Conservation (phyloP, 1,140 invertebrate genomes). For the Mylabris phalerata region DNA sequence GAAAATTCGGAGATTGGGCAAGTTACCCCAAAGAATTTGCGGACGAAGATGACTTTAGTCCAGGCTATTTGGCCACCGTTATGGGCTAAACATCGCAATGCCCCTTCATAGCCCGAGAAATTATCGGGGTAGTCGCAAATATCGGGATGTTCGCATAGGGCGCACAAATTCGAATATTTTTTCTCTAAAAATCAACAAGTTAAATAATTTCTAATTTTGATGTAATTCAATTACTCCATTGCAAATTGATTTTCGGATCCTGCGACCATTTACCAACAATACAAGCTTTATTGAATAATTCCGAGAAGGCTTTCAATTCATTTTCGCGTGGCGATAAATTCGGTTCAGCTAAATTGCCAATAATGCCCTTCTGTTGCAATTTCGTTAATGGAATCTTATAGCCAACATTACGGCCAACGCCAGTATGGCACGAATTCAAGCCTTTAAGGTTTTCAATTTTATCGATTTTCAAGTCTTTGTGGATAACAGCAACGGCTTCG, state of each 20-base stretch:
- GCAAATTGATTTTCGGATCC: slow-evolving; percentile 58
- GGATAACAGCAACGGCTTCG: slow-evolving; percentile 69
- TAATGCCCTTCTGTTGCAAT: slow-evolving; percentile 58
- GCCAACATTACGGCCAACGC: slow-evolving; percentile 69
- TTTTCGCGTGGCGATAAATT: slow-evolving; percentile 66
- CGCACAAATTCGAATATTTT: slow-evolving; percentile 65
- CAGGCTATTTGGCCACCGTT: slow-evolving; percentile 77
- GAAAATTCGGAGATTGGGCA: not conserved
- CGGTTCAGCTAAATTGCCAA: slow-evolving; percentile 58
- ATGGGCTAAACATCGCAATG: slow-evolving; percentile 70
- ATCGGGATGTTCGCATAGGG: slow-evolving; percentile 63
- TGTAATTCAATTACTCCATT: slow-evolving; percentile 50
- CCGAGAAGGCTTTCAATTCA: slow-evolving; percentile 63
- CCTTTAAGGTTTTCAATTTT: slow-evolving; percentile 59
- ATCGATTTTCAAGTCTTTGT: slow-evolving; percentile 59
- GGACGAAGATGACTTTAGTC: slow-evolving; percentile 72
- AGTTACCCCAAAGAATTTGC: slow-evolving; percentile 62
- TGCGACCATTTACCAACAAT: slow-evolving; percentile 73
- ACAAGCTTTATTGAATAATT: slow-evolving; percentile 68
- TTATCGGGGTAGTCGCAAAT: slow-evolving; percentile 75
- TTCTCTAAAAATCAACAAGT: slow-evolving; percentile 47
- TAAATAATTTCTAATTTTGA: not conserved
- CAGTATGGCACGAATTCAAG: slow-evolving; percentile 72
- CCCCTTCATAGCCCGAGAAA: slow-evolving; percentile 77
- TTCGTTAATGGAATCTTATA: slow-evolving; percentile 71